phyloP scores from a whole-genome alignment of 2,797 vertebrate genomes.

The Salmo trutta region DNA sequence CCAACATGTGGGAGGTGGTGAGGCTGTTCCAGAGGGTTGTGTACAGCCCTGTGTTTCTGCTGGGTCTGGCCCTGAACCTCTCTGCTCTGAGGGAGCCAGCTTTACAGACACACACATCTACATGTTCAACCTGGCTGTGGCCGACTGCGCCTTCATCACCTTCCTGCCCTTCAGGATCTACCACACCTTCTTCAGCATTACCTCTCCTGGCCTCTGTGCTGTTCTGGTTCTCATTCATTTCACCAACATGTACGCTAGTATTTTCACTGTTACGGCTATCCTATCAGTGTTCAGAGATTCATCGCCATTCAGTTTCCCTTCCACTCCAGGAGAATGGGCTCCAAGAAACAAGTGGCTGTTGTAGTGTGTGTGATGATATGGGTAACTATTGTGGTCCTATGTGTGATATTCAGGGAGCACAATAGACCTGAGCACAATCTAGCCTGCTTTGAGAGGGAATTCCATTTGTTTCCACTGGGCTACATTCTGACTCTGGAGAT shows the following conservation, averaged over 20 bases:
- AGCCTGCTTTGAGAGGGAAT: constrained; percentile 5
- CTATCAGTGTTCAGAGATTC: constrained; percentile 54
- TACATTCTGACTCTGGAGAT: constrained; percentile 40
- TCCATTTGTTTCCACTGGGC: accelerated
- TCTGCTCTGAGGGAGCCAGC: constrained; percentile 23
- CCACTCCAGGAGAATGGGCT: neutral
- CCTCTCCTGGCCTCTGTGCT: constrained; percentile 9
- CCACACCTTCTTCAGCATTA: constrained; percentile 11
- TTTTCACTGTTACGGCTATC: constrained; percentile 50
- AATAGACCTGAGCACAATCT: accelerated
- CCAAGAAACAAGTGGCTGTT: constrained; percentile 26
- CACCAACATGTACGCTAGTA: constrained; percentile 59
- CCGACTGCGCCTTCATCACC: constrained; percentile 64
- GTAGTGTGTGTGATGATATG: constrained; percentile 42
- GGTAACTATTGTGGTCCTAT: constrained; percentile 17
- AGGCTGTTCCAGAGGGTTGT: neutral
- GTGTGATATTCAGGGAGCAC: neutral
- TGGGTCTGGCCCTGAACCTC: constrained; percentile 45
- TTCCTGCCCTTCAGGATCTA: constrained; percentile 65
- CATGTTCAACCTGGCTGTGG: constrained; percentile 50
- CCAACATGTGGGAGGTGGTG: neutral
- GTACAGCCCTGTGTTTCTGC: constrained; percentile 34
- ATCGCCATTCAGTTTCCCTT: constrained; percentile 46
- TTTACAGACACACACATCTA: constrained; percentile 52
- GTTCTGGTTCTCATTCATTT: constrained; percentile 44